Conservation (phyloP, 2,888 invertebrate species). For the Morpho helenor region DNA sequence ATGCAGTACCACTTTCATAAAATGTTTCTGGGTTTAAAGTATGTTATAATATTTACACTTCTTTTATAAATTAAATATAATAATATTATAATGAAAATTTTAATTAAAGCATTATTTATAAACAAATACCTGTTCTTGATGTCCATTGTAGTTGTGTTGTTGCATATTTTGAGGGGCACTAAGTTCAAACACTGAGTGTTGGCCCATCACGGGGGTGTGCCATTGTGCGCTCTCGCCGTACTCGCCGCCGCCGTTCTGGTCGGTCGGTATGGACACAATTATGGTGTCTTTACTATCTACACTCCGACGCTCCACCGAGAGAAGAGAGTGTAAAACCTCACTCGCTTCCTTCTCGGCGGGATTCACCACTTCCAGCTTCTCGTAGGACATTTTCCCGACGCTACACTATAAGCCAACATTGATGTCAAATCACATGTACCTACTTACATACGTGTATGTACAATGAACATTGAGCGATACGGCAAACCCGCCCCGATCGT, state of each 20-base stretch:
- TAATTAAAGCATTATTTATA: not conserved
- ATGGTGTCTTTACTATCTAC: constrained; percentile 78
- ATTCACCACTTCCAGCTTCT: constrained; percentile 82
- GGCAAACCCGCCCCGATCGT: constrained; percentile 63
- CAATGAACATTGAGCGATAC: constrained; percentile 56
- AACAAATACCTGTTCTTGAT: constrained; percentile 63
- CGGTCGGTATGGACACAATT: constrained; percentile 67
- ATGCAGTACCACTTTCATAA: too few relatives aligned
- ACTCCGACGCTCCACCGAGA: constrained; percentile 83
- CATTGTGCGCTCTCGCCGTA: constrained; percentile 80
- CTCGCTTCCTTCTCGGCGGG: constrained; percentile 85
- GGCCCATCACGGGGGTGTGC: constrained; percentile 81
- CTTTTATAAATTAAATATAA: not conserved
- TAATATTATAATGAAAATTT: not conserved
- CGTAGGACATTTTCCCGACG: constrained; percentile 64
- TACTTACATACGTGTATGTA: constrained; percentile 70
- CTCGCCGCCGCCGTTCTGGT: constrained; percentile 69
- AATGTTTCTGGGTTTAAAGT: too few relatives aligned
- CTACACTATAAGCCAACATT: constrained; percentile 67
- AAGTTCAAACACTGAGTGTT: constrained; percentile 74
- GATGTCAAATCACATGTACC: constrained; percentile 72
- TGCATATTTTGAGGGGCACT: constrained; percentile 60
- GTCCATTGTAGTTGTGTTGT: constrained; percentile 71
- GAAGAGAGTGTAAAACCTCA: constrained; percentile 83
- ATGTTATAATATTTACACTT: too few relatives aligned